Evolutionary conservation across 2,797 vertebrate genomes (phyloP).

Genomic region (Rousettus madagascariensis): DNA sequence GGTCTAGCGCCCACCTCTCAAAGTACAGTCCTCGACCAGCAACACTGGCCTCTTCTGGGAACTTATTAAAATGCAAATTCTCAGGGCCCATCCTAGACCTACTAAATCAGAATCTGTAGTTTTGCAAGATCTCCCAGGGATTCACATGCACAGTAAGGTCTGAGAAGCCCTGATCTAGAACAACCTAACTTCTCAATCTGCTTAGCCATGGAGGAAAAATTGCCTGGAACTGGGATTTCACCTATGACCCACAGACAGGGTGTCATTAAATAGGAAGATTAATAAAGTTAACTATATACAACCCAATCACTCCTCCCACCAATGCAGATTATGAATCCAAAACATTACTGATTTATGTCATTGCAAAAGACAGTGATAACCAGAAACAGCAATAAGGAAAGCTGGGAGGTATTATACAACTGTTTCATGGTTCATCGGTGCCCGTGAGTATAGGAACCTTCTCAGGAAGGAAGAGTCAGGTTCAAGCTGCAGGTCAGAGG

Average conservation of each 20-base stretch:
- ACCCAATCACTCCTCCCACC: not conserved
- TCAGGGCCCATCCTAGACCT: not conserved
- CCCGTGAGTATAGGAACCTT: not conserved
- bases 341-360: not conserved
- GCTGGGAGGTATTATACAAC: not conserved
- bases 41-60: not conserved
- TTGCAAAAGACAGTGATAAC: not conserved
- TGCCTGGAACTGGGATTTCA: not conserved
- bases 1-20: not conserved
- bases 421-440: not conserved
- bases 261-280: not conserved
- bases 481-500: not conserved
- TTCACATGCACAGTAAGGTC: not conserved
- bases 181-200: not conserved
- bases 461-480: not conserved
- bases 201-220: not conserved
- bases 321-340: not conserved
- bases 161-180: not conserved
- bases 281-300: not conserved
- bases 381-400: not conserved
- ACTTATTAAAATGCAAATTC: not conserved
- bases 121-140: not conserved
- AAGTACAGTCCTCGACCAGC: not conserved
- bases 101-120: not conserved
- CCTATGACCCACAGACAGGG: not conserved